Conservation (phyloP, 1,140 invertebrate species). For the Drosophila insularis region DNA sequence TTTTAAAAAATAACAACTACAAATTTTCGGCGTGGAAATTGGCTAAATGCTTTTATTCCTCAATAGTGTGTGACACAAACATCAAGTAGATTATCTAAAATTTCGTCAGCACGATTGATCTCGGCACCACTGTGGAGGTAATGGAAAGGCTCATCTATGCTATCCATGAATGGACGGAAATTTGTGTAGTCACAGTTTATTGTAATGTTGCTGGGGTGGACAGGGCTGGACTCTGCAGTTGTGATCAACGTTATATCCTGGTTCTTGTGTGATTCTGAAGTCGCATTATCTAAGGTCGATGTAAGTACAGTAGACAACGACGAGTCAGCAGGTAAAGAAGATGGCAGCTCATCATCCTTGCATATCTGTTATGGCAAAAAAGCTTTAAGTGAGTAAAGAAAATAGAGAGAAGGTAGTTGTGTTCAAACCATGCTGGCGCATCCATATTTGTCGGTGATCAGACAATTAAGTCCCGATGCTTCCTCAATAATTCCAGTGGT, state of each 20-base stretch:
- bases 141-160: slow-evolving; percentile 62
- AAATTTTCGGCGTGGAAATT: no score
- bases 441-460: slow-evolving; percentile 37
- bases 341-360: slow-evolving; percentile 38
- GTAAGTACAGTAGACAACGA: slow-evolving; percentile 23
- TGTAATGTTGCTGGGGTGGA: slow-evolving; percentile 29
- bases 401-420: neutral
- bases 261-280: slow-evolving; percentile 27
- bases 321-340: slow-evolving; percentile 29
- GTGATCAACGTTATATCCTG: slow-evolving; percentile 11
- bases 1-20: no score
- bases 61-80: slow-evolving; percentile 67
- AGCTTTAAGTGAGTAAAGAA: neutral
- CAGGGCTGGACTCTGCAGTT: slow-evolving; percentile 15
- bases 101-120: slow-evolving; percentile 56
- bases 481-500: slow-evolving; percentile 30
- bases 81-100: slow-evolving; percentile 68
- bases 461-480: slow-evolving; percentile 25
- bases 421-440: slow-evolving; percentile 41
- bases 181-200: slow-evolving; percentile 47
- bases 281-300: slow-evolving; percentile 8
- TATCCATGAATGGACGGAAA: slow-evolving; percentile 59
- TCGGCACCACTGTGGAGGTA: slow-evolving; percentile 49
- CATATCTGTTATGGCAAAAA: slow-evolving; percentile 31
- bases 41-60: slow-evolving; percentile 14